phyloP scores from a whole-genome alignment of 2,797 vertebrate genomes.

The Coreius guichenoti region DNA sequence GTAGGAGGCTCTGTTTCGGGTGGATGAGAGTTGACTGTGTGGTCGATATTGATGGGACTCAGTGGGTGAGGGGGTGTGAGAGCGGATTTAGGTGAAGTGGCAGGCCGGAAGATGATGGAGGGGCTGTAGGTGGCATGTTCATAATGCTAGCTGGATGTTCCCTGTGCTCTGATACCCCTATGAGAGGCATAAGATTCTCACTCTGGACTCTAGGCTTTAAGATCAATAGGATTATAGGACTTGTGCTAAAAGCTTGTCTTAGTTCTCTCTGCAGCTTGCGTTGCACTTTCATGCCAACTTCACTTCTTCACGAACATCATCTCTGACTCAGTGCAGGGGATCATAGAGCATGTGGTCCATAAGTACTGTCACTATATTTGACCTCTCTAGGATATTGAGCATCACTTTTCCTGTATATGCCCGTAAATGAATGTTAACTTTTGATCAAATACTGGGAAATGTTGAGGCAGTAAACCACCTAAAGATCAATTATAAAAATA shows the following conservation, averaged over 20 bases:
- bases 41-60: conserved; percentile 23
- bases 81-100: conserved; percentile 47
- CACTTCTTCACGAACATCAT: conserved; percentile 37
- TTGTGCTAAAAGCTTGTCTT: conserved; percentile 79
- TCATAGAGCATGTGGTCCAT: neutral
- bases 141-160: conserved; percentile 68
- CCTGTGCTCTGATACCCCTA: conserved; percentile 69
- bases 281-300: conserved; percentile 64
- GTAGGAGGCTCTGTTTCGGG: conserved; percentile 12
- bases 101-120: conserved; percentile 47
- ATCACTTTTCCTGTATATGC: neutral
- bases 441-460: neutral
- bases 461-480: neutral
- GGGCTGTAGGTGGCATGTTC: conserved; percentile 66
- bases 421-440: neutral
- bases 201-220: conserved; percentile 71
- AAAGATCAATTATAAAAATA: neutral
- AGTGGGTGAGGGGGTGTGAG: neutral
- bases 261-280: conserved; percentile 73
- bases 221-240: conserved; percentile 86
- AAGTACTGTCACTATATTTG: conserved; percentile 33
- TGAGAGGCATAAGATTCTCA: conserved; percentile 68
- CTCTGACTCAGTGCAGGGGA: conserved; percentile 9
- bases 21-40: neutral
- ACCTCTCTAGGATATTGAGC: neutral